These are phyloP conservation scores for Astreopora myriophthalma DNA, from an alignment of 64 coral and sea anemone genomes.

Conservation along the genomic window DNA sequence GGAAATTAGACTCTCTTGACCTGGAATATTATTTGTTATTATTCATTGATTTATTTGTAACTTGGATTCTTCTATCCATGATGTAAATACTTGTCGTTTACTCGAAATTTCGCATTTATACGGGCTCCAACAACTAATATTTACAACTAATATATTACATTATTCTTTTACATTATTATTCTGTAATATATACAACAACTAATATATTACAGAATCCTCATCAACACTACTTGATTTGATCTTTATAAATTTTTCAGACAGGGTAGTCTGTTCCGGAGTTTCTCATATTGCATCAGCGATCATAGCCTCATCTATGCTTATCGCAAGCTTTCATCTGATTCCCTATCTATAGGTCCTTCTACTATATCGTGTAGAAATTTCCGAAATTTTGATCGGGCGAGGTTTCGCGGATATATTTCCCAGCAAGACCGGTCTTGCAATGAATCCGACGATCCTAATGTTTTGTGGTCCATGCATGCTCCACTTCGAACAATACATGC, in stretches of 20 bases:
- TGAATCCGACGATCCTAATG: too few relatives aligned
- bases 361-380: too few relatives aligned
- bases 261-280: neutral
- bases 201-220: neutral
- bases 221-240: too few relatives aligned
- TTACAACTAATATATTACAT: neutral
- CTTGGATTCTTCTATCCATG: neutral
- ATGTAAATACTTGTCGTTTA: neutral
- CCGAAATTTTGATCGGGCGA: too few relatives aligned
- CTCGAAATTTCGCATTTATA: too few relatives aligned
- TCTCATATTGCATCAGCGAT: neutral
- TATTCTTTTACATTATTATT: too few relatives aligned
- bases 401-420: too few relatives aligned
- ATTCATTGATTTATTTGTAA: slow-evolving; percentile 30
- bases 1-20: slow-evolving; percentile 31
- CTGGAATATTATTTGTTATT: slow-evolving; percentile 28
- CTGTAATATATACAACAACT: too few relatives aligned
- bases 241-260: neutral
- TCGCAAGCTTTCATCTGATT: neutral
- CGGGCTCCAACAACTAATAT: neutral
- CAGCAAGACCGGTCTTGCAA: too few relatives aligned
- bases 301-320: neutral
- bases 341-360: too few relatives aligned
- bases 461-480: too few relatives aligned
- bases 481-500: too few relatives aligned